Base-by-base conservation (phyloP, 2,113 vertebrate genomes). In the Strigops habroptila region DNA sequence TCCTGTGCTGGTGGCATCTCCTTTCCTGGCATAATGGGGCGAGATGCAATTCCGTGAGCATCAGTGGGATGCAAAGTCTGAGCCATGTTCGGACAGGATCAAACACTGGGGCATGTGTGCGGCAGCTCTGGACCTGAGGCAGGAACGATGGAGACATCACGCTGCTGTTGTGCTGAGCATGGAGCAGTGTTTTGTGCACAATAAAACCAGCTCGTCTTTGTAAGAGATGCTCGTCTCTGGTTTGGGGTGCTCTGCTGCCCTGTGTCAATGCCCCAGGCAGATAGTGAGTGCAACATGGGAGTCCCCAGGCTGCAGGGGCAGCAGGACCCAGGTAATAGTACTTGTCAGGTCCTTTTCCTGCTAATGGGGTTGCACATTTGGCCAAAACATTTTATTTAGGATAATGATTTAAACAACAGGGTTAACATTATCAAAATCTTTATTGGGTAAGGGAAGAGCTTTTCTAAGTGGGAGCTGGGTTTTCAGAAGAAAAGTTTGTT, bases 51-150 rank as follows among this genome's bases (percentile, higher is more conserved):
- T 21, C 62, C 4, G 1, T 4, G 18, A 33, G 19, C 33, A 17
- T 23, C 5, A 7, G 4, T 1, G 12, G 48, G 31, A 33, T 12
- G 27, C 14, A 12, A 16, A 19, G 12, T 19, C 68, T 0, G 3
- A 68, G 63, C 0, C 0, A 3, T 1, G 2, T 10, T 37, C 0
- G 3, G 44, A 60, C 63, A 52, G 68, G 59, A 37, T 27, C 4
- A 2, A 18, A 11, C 3, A 4, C 3, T 1, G 5, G 30, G 19
- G 5, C 18, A 5, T 0, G 3, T 13, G 31, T 1, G 1, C 18
- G 4, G 46, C 1, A 1, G 9, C 69, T 77, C 52, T 28, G 21
- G 16, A 18, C 35, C 18, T 0, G 0, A 57, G 13, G 33, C 18
- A 24, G 27, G 14, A 17, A 18, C 2, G 6, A 8, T 0, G 3